A percentile compares a stretch with the other conserved stretches of the same genome.
Conservation (phyloP, 2,113 vertebrate genomes). For the Spea bombifrons region DNA sequence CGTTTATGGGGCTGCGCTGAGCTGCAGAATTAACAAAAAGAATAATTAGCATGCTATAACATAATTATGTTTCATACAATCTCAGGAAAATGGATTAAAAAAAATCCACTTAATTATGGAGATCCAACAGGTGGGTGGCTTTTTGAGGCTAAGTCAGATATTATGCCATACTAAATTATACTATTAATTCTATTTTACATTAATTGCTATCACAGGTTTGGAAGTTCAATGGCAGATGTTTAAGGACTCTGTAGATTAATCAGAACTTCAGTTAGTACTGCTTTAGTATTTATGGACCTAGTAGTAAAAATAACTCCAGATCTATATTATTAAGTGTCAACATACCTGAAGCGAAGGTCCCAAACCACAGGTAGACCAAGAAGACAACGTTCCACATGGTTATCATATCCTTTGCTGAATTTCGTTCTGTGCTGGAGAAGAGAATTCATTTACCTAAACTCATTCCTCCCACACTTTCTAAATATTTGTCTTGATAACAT, state of each 20-base stretch:
- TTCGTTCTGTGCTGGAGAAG: neutral
- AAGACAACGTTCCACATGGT: conserved; percentile 8
- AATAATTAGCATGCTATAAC: neutral
- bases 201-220: no score
- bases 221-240: no score
- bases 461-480: conserved; percentile 8
- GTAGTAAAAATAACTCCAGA: no score
- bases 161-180: no score
- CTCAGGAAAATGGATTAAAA: no score
- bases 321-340: neutral
- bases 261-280: no score
- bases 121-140: no score
- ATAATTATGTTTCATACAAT: no score
- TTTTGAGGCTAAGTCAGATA: no score
- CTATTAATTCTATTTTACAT: no score
- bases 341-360: neutral
- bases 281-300: no score
- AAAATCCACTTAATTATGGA: neutral
- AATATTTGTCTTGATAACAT: conserved; percentile 37
- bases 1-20: conserved; percentile 81
- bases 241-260: no score
- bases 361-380: neutral
- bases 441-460: neutral
- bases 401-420: neutral
- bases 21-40: conserved; percentile 57